Evolutionary conservation across 2,113 vertebrate species (phyloP), one percentile per base, ranked within the genome.

Genomic region (Balaenoptera acutorostrata): DNA sequence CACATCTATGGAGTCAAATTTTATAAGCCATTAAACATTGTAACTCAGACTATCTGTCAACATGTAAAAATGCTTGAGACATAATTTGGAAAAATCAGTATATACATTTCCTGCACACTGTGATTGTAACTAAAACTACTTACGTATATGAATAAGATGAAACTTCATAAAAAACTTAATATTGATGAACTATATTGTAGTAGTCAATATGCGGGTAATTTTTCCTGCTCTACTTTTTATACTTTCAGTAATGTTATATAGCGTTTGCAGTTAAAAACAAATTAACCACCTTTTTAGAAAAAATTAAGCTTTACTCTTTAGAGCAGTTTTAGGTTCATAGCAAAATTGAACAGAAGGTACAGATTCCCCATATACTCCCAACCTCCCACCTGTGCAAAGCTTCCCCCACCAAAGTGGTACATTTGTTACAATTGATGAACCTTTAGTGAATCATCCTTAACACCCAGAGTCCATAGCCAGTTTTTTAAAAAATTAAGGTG

Each of bases 31-130:
- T 86, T 94, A 86, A 96, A 84, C 52, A 69, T 52, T 68, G 23
- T 91, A 93, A 93, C 72, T 96, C 36, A 95, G 25, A 63, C 63
- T 87, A 36, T 61, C 71, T 96, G 87, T 95, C 87, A 90, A 80
- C 74, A 88, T 96, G 33, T 94, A 88, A 90, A 90, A 96, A 92
- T 84, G 18, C 95, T 93, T 85, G 33, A 97, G 95, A 93, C 86
- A 96, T 96, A 97, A 96, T 97, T 44, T 90, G 74, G 92, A 96
- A 97, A 96, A 97, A 83, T 81, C 63, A 89, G 55, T 96, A 84
- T 86, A 52, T 31, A 83, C 27, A 41, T 94, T 94, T 96, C 74
- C 39, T 97, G 13, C 75, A 85, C 27, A 59, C 17, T 92, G 3
- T 86, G 74, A 69, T 92, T 80, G 21, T 96, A 86, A 93, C 78